These are phyloP conservation scores for Elmis aenea DNA, from an alignment of 2,888 invertebrate species.

Conservation along the genomic window DNA sequence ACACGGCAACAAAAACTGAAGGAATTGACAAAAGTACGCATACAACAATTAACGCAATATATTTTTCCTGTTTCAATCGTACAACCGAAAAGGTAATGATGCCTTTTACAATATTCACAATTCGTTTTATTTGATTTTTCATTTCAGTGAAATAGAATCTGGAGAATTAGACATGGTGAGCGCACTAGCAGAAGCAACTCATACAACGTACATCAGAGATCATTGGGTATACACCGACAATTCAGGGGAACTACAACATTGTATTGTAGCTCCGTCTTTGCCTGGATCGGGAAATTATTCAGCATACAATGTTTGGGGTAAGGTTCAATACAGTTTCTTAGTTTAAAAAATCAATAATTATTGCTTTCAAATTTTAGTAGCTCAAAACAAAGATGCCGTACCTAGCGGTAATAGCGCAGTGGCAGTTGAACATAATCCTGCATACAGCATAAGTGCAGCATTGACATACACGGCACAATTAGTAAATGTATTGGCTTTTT, in stretches of 20 bases:
- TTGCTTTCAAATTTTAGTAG: slow-evolving; percentile 42
- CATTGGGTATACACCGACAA: slow-evolving; percentile 73
- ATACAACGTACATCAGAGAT: slow-evolving; percentile 74
- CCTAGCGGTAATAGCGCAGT: slow-evolving; percentile 50
- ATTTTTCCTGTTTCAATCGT: slow-evolving; percentile 64
- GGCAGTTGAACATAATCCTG: slow-evolving; percentile 60
- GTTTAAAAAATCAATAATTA: slow-evolving; percentile 1
- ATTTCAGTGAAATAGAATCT: slow-evolving; percentile 31
- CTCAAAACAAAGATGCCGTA: slow-evolving; percentile 52
- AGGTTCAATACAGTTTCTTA: too few species aligned
- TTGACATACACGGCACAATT: slow-evolving; percentile 84
- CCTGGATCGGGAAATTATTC: slow-evolving; percentile 82
- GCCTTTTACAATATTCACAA: background rate
- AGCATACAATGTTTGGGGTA: slow-evolving; percentile 73
- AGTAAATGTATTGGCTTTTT: slow-evolving; percentile 74
- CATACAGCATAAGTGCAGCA: slow-evolving; percentile 72
- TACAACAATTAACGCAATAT: slow-evolving; percentile 60
- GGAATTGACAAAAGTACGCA: slow-evolving; percentile 52
- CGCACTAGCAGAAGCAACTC: slow-evolving; percentile 63
- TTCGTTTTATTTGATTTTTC: too few species aligned
- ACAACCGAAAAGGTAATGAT: slow-evolving; percentile 49
- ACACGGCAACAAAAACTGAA: slow-evolving; percentile 54
- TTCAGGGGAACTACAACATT: slow-evolving; percentile 64
- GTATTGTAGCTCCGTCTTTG: slow-evolving; percentile 77
- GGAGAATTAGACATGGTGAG: slow-evolving; percentile 36